Base-by-base conservation (phyloP, 2,113 vertebrate genomes). In the Alethe castanea region DNA sequence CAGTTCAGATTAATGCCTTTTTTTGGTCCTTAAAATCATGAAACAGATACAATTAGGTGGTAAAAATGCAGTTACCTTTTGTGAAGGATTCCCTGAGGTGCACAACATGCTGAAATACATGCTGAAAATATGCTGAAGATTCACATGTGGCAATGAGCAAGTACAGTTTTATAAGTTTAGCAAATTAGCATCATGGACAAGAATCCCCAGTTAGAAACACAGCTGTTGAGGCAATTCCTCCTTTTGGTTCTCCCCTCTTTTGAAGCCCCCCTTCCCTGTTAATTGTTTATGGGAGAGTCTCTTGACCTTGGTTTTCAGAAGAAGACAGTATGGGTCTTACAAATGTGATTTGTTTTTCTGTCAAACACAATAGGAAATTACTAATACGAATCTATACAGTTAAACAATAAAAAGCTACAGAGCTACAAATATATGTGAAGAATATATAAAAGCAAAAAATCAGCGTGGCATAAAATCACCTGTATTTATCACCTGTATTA, bases 91-190 rank as follows among this genome's bases (percentile, higher is more conserved):
- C 9, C 14, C 11, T 54, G 14, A 22, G 11, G 7, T 62, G 11
- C 7, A 22, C 17, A 45, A 9, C 7, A 38, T 1, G 4, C 67
- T 11, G 14, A 83, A 62, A 36, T 33, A 38, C 7, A 33, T 0
- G 0, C n/a, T 1, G 1, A 73, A 54, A 54, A 38, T 23, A 13
- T 33, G 18, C 18, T 0, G 0, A 73, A 53, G 42, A 64, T 54
- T 40, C 26, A 17, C 26, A 22, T 1, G 1, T 33, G 12, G 28
- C 40, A 38, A 18, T 47, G 18, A 73, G 9, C 28, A 73, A 38
- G 9, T 38, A 33, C 5, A n/a, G 23, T 38, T 64, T 28, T 54
- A 8, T 22, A 54, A 38, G 5, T 38, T 64, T 64, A 38, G 22
- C 4, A 47, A 38, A 64, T 38, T 12, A 23, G 28, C 59, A 28